phyloP scores from a whole-genome alignment of 2,888 invertebrate genomes.

The Crossocerus cetratus region DNA sequence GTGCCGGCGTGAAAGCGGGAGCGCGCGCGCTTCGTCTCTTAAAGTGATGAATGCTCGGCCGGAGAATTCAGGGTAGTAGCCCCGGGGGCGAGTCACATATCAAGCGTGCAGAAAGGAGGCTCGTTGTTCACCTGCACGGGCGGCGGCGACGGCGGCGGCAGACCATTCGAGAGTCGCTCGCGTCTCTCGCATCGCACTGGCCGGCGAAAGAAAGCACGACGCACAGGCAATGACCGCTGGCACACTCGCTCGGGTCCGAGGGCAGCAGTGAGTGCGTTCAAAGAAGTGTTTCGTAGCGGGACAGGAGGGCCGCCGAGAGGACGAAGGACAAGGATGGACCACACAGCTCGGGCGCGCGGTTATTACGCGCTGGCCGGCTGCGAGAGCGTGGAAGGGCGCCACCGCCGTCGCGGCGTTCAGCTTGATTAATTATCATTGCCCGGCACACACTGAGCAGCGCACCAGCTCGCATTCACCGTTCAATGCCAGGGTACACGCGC shows the following conservation, averaged over 20 bases:
- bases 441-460: conserved; percentile 16
- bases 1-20: too few species aligned
- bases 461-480: conserved; percentile 49
- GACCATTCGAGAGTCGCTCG: conserved; percentile 11
- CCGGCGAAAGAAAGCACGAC: not conserved
- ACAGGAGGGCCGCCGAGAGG: conserved; percentile 27
- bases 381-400: conserved; percentile 48
- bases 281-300: conserved; percentile 44
- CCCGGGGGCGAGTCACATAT: too few species aligned
- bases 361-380: conserved; percentile 57
- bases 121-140: too few species aligned
- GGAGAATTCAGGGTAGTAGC: too few species aligned
- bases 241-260: conserved; percentile 7
- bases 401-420: conserved; percentile 54
- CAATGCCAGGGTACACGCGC: conserved; percentile 20
- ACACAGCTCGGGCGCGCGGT: conserved; percentile 63
- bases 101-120: too few species aligned
- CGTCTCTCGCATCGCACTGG: not conserved
- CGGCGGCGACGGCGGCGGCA: too few species aligned
- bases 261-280: conserved; percentile 21
- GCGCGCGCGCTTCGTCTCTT: too few species aligned
- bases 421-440: conserved; percentile 69
- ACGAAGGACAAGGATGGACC: conserved; percentile 61
- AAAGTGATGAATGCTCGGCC: too few species aligned
- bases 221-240: conserved; percentile 34